Evolutionary conservation across 2,888 invertebrate species (phyloP), one percentile per base, ranked within the genome.

Genomic region (Dicranocentrus wangi): DNA sequence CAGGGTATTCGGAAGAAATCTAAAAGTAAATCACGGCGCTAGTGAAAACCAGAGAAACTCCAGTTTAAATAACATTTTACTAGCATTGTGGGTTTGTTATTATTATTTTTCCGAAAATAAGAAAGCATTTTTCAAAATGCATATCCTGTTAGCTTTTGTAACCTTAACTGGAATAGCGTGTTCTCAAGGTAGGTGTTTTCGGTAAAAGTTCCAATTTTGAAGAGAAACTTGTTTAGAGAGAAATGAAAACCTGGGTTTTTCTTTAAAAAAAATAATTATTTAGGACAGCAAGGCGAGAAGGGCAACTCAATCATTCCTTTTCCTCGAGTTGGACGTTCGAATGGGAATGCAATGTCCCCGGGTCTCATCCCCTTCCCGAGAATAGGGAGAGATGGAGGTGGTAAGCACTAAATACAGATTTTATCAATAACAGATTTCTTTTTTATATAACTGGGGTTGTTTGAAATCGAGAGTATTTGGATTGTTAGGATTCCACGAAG

Each of bases 241-340:
- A 10, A 47, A 47, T 32, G 28, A 28, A 32, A 61, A 60, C 5
- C 53, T n/a, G n/a, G n/a, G n/a, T n/a, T n/a, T n/a, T n/a, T n/a
- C n/a, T n/a, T n/a, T n/a, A n/a, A n/a, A n/a, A n/a, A n/a, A n/a
- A n/a, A n/a, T n/a, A n/a, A n/a, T 68, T 42, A 27, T 23, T 51
- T 63, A 85, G 85, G 82, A 17, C 85, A 85, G 71, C 83, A 83
- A 76, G 60, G 81, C 68, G 86, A 86, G 61, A 86, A 86, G 78
- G 83, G 84, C 39, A 84, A 84, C 42, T 86, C 86, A 32, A 84
- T 87, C 19, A 87, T 87, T 80, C 86, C 87, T 1, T 87, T 85
- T 66, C 87, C 87, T 23, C 71, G 87, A 51, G 84, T 87, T 51
- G 87, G 87, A 7, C 78, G 87, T 13, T 69, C 83, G 8, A 79